These are phyloP conservation scores for Campylorhamphus procurvoides DNA, from an alignment of 2,113 vertebrate species.

Conservation along the genomic window DNA sequence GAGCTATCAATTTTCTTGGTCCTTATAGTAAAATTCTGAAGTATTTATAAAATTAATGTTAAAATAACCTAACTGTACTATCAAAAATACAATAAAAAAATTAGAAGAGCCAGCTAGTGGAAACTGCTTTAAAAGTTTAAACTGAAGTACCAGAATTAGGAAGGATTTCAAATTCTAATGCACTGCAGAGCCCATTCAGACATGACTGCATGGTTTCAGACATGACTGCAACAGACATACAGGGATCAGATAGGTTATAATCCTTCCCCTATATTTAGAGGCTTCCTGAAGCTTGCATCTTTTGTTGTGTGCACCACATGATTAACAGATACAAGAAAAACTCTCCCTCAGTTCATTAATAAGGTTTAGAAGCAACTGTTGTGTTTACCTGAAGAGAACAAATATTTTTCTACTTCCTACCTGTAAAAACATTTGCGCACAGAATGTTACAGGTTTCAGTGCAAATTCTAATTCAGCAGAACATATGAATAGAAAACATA, in stretches of 20 bases:
- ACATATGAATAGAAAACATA: not conserved
- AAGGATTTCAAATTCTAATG: not conserved
- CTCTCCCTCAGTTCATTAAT: not conserved
- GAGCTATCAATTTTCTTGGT: not conserved
- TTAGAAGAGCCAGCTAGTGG: not conserved
- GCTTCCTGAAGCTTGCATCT: not conserved
- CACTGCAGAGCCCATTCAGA: not conserved
- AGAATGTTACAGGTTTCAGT: not conserved
- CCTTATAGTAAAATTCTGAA: not conserved
- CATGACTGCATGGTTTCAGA: not conserved
- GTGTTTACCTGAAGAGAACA: not conserved
- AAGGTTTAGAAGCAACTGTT: not conserved
- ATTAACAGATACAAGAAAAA: not conserved
- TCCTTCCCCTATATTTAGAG: not conserved
- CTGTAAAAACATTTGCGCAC: not conserved
- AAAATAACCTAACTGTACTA: not conserved
- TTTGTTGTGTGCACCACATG: not conserved
- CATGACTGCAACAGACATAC: not conserved
- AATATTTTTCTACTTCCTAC: not conserved
- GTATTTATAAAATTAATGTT: not conserved
- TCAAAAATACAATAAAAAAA: not conserved
- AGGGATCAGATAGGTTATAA: not conserved
- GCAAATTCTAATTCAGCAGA: not conserved
- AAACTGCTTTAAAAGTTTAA: not conserved
- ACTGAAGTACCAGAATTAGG: not conserved